Base-by-base conservation (phyloP, 2,888 invertebrate genomes). In the Ischnus inquisitorius region DNA sequence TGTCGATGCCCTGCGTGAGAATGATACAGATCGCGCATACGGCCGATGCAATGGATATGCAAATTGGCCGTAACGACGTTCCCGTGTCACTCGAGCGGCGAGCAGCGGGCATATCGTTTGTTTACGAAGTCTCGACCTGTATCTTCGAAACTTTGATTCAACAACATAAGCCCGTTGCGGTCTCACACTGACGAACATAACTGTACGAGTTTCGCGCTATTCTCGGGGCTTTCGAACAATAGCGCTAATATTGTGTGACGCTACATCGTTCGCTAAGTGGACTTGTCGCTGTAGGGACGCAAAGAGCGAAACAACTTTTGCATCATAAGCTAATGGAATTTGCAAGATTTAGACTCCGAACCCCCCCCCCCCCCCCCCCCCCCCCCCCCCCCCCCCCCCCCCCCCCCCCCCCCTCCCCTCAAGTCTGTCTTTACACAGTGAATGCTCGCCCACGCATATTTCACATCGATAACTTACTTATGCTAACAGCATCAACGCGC, bases 101-200 rank as follows among this genome's bases (percentile, higher is more conserved):
- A 54, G 22, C 22, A 12, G 19, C 19, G 3, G 19, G 19, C 22
- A 4, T 22, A 22, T 22, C 4, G 10, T 54, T 34, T 22, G 10
- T 54, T 22, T 22, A 19, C 10, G 54, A 54, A 54, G 54, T 10
- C 19, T 22, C 2, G 8, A 16, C 43, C 8, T 16, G 19, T 34
- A 28, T 19, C 14, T 69, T 54, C 19, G 12, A 34, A 69, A 69
- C 69, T 69, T 69, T 16, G 16, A 28, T 68, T 68, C 16, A 22
- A 39, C 39, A 39, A 69, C 51, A 34, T 14, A 54, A 19, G 14
- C 51, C 8, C 16, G n/a, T 16, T 16, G 34, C 19, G 16, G 1
- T 51, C 8, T 12, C 16, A 6, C 5, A 54, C 22, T 54, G 54
- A 54, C 54, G 19, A 14, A 12, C 25, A 25, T 41, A 46, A 28